A percentile compares a stretch with the other conserved stretches of the same genome.
These are phyloP conservation scores for Ennomos erosarius DNA, from an alignment of 2,888 invertebrate species.

Conservation along the genomic window DNA sequence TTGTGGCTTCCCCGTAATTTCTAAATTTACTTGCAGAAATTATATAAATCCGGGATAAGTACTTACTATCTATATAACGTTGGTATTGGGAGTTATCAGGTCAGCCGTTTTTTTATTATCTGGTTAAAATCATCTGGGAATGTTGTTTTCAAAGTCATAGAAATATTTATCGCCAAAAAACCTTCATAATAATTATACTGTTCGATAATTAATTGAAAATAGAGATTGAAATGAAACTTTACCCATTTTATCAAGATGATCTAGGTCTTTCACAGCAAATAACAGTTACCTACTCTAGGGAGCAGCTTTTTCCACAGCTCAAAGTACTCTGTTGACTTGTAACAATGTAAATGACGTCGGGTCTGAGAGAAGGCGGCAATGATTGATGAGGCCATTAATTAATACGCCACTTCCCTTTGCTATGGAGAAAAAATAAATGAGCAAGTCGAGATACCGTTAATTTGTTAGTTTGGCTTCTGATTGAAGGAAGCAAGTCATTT, in stretches of 20 bases:
- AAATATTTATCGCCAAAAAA: no score
- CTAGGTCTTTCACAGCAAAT: constrained; percentile 13
- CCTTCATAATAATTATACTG: no score
- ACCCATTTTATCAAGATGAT: background rate
- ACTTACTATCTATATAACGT: no score
- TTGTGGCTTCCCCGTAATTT: no score
- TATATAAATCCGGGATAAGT: no score
- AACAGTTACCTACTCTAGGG: constrained; percentile 9
- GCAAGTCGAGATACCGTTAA: constrained; percentile 55
- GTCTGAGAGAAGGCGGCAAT: constrained; percentile 68
- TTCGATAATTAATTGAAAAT: no score
- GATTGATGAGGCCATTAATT: constrained; percentile 78
- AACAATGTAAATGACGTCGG: constrained; percentile 72
- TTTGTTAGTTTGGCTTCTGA: constrained; percentile 50
- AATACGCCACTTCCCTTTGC: constrained; percentile 73
- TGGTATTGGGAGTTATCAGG: no score
- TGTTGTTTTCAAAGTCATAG: no score
- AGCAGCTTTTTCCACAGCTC: constrained; percentile 28
- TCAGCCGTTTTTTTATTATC: no score
- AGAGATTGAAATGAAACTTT: background rate
- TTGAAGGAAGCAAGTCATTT: constrained; percentile 40
- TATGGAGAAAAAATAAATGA: constrained; percentile 62
- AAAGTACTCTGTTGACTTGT: constrained; percentile 53
- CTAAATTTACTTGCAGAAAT: no score
- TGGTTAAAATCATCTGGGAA: no score